Conservation (phyloP, 1,140 invertebrate species). For the Hesperophylax magnus region DNA sequence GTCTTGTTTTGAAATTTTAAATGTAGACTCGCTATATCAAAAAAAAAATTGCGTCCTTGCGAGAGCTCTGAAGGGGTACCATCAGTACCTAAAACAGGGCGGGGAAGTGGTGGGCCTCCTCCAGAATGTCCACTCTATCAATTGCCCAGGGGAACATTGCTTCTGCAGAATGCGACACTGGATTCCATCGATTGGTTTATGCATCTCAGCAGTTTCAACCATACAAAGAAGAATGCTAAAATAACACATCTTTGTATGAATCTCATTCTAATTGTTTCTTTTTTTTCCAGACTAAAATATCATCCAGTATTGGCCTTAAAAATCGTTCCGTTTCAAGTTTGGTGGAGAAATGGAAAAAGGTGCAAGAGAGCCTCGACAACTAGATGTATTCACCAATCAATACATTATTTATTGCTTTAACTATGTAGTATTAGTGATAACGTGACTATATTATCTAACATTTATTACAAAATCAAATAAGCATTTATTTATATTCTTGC, state of each 20-base stretch:
- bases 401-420: conserved; percentile 6
- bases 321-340: conserved; percentile 50
- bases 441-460: neutral
- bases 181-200: neutral
- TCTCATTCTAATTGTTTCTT: conserved; percentile 26
- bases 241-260: neutral
- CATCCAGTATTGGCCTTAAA: conserved; percentile 44
- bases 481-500: neutral
- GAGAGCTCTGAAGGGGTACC: too few species aligned
- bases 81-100: too few species aligned
- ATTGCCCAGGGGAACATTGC: neutral
- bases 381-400: neutral
- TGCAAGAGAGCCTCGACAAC: conserved; percentile 52
- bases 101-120: too few species aligned
- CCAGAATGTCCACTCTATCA: too few species aligned
- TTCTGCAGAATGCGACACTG: neutral
- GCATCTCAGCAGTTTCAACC: neutral
- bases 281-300: conserved; percentile 49
- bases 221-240: neutral
- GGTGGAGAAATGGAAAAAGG: conserved; percentile 56
- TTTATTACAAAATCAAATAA: neutral
- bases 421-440: neutral
- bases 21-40: too few species aligned
- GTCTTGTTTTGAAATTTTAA: too few species aligned
- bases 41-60: too few species aligned